phyloP scores from a whole-genome alignment of 2,113 vertebrate species.

The Connochaetes taurinus region DNA sequence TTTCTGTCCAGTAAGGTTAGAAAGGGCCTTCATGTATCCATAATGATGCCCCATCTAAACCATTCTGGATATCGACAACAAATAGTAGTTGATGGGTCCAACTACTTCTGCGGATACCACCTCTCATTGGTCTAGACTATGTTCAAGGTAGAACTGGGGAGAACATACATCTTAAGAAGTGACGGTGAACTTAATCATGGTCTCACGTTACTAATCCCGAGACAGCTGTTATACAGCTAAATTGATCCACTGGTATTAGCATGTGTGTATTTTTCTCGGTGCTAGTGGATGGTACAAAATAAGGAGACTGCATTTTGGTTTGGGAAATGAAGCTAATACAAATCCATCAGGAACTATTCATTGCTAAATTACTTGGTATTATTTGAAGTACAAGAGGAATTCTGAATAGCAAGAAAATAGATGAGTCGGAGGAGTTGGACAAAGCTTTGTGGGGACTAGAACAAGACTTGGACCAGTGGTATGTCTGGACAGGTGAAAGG shows the following conservation, averaged over 20 bases:
- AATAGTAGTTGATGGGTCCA: not conserved
- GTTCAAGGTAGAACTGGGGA: not conserved
- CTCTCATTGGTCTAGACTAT: not conserved
- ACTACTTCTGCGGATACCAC: not conserved
- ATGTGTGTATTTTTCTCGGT: not conserved
- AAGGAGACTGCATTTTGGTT: not conserved
- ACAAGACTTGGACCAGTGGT: not conserved
- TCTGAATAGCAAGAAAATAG: not conserved
- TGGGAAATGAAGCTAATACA: not conserved
- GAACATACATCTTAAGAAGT: not conserved
- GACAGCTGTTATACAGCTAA: not conserved
- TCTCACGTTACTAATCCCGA: not conserved
- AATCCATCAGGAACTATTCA: not conserved
- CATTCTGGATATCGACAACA: not conserved
- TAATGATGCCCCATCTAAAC: not conserved
- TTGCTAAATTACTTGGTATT: not conserved
- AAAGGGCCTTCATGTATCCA: not conserved
- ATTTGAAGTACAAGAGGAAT: slow-evolving; percentile 1
- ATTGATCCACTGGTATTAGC: not conserved
- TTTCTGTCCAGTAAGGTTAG: not conserved
- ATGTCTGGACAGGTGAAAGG: not conserved
- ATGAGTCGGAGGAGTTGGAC: not conserved
- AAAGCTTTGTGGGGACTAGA: not conserved
- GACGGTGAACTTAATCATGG: not conserved
- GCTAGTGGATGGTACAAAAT: not conserved